phyloP scores from a whole-genome alignment of 2,113 vertebrate genomes.

The Epinephelus moara region DNA sequence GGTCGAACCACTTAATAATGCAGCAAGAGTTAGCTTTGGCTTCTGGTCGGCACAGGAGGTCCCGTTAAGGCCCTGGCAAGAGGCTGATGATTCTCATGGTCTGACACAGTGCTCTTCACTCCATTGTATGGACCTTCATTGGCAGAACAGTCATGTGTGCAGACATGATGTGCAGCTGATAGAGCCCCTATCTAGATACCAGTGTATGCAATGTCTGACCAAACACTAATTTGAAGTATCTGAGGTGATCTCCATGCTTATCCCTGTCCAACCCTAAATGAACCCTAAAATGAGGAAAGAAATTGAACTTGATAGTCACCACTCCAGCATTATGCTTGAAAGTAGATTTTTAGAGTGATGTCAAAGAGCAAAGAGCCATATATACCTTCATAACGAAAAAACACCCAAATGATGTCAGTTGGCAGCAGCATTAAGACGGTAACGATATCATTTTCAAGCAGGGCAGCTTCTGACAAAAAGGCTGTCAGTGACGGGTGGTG shows the following conservation, averaged over 20 bases:
- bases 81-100: conserved; percentile 12
- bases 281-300: conserved; percentile 62
- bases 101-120: conserved; percentile 39
- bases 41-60: conserved; percentile 28
- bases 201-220: conserved; percentile 55
- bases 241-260: conserved; percentile 21
- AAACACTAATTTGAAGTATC: conserved; percentile 39
- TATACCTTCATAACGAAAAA: conserved; percentile 47
- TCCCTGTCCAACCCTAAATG: conserved; percentile 2
- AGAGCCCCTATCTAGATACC: conserved; percentile 19
- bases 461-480: conserved; percentile 55
- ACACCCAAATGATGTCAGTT: conserved; percentile 68
- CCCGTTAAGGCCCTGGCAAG: background rate
- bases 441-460: conserved; percentile 28
- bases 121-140: conserved; percentile 31
- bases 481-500: conserved; percentile 16
- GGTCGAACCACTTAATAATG: conserved; percentile 64
- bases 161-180: conserved; percentile 26
- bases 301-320: conserved; percentile 34
- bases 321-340: conserved; percentile 60
- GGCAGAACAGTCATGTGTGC: conserved; percentile 11
- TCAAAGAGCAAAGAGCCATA: conserved; percentile 65
- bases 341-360: conserved; percentile 45
- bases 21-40: conserved; percentile 34
- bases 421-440: conserved; percentile 28